phyloP scores from a whole-genome alignment of 2,113 vertebrate species.

The Psilopogon haemacephalus region DNA sequence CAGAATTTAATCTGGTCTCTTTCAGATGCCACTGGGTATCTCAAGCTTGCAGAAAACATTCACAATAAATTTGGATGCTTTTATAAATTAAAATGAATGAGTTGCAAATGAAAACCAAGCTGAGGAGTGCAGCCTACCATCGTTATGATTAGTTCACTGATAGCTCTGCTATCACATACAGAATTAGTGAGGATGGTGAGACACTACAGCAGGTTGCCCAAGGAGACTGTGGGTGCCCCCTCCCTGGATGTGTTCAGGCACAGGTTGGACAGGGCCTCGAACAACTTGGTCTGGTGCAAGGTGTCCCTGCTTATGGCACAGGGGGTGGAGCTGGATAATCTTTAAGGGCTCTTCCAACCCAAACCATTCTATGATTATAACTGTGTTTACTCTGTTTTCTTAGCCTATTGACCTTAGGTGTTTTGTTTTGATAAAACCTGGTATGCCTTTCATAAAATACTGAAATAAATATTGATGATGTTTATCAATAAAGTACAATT shows the following conservation, averaged over 20 bases:
- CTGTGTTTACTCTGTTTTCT: neutral
- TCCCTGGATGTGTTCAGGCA: no score
- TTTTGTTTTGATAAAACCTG: neutral
- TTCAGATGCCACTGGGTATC: neutral
- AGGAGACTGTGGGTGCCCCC: no score
- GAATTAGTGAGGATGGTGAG: neutral
- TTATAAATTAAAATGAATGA: neutral
- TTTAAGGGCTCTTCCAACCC: no score
- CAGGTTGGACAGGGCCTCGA: no score
- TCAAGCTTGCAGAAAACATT: neutral
- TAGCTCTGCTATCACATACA: neutral
- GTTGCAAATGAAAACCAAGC: neutral
- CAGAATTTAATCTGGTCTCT: neutral
- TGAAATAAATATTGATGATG: neutral
- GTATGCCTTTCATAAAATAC: neutral
- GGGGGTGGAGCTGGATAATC: no score
- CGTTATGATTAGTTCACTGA: neutral
- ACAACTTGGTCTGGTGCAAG: no score
- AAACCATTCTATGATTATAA: neutral
- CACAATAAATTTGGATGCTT: neutral
- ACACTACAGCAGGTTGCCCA: no score
- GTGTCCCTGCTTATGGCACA: no score
- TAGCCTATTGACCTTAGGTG: neutral
- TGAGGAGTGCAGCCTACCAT: neutral
- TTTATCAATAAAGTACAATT: neutral